phyloP scores from a whole-genome alignment of 2,113 vertebrate species.

The Daubentonia madagascariensis region DNA sequence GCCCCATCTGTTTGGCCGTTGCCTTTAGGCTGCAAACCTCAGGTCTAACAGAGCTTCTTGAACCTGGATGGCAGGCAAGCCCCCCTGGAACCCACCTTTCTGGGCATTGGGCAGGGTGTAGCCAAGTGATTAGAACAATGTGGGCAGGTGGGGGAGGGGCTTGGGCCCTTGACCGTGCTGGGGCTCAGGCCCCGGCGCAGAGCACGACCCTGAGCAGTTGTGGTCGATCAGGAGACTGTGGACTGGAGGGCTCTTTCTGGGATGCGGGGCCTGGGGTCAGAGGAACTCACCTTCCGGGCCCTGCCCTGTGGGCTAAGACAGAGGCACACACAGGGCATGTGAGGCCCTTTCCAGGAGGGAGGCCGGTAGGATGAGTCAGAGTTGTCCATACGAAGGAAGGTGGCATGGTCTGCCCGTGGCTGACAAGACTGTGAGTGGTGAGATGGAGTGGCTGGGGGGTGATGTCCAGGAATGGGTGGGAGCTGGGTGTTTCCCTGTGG shows the following conservation, averaged over 20 bases:
- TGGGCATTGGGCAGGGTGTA: neutral
- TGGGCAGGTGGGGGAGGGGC: no score
- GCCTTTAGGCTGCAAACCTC: neutral
- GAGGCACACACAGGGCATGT: accelerated
- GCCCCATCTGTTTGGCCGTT: accelerated
- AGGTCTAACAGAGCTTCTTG: neutral
- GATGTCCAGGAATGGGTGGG: neutral
- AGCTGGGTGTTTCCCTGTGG: neutral
- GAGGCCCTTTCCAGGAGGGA: neutral
- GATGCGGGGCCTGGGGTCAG: neutral
- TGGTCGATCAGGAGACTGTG: neutral
- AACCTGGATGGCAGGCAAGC: neutral
- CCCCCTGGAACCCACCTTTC: neutral
- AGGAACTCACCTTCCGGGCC: neutral
- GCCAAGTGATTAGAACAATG: neutral
- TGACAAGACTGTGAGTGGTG: neutral
- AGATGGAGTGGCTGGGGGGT: neutral
- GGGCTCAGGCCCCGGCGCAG: neutral
- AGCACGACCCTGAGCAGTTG: neutral
- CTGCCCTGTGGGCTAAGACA: neutral
- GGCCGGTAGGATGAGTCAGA: neutral
- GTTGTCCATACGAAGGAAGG: neutral
- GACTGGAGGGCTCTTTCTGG: accelerated
- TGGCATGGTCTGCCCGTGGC: accelerated
- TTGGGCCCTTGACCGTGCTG: neutral